Conservation (phyloP, 2,113 vertebrate species). For the Spermophilus dauricus region DNA sequence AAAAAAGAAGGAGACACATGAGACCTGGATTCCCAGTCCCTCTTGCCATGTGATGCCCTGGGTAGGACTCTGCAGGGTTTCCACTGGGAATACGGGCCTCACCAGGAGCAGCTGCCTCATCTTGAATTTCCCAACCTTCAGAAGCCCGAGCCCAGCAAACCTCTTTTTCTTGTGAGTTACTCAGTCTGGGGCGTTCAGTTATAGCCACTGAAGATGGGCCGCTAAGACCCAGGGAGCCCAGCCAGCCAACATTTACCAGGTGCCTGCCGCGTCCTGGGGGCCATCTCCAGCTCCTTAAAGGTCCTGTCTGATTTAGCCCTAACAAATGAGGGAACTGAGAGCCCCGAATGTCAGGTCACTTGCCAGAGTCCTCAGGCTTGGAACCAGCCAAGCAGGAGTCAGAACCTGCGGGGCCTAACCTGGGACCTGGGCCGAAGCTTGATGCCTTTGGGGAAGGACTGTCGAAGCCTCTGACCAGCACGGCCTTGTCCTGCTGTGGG, state of each 20-base stretch:
- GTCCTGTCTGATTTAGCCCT: not conserved
- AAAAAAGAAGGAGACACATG: not conserved
- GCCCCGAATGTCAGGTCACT: not conserved
- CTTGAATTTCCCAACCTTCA: not conserved
- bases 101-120: not conserved
- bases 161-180: not conserved
- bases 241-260: too few species aligned
- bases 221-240: not conserved
- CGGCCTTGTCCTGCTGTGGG: not conserved
- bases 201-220: not conserved
- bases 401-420: not conserved
- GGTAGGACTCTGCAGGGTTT: not conserved
- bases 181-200: not conserved
- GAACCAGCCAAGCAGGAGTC: not conserved
- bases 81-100: not conserved
- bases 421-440: not conserved
- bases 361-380: not conserved
- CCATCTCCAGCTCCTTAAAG: not conserved
- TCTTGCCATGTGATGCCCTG: not conserved
- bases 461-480: not conserved
- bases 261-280: not conserved
- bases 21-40: too few species aligned
- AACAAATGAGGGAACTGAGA: not conserved
- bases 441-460: fast-evolving
- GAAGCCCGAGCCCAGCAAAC: too few species aligned